Conservation (phyloP, 2,797 vertebrate genomes). For the Bufotes viridis region DNA sequence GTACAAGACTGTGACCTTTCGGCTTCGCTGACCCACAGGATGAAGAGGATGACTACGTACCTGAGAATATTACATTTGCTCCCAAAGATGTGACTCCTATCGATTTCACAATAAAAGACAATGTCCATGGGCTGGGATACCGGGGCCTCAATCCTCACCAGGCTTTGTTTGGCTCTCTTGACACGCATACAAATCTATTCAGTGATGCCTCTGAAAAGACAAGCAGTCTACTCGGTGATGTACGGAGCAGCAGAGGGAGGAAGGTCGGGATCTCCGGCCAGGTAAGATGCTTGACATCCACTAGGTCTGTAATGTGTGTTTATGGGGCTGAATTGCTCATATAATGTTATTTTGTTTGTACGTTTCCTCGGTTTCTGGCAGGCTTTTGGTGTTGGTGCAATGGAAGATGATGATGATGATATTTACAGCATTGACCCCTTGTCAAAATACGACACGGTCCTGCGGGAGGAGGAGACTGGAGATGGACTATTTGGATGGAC, state of each 20-base stretch:
- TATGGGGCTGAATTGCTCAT: not conserved
- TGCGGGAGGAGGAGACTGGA: slow-evolving; percentile 91
- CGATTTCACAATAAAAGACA: slow-evolving; percentile 83
- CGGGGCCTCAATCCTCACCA: slow-evolving; percentile 85
- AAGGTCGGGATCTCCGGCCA: slow-evolving; percentile 88
- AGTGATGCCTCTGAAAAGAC: slow-evolving; percentile 73
- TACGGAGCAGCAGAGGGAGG: slow-evolving; percentile 69
- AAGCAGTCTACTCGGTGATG: slow-evolving; percentile 76
- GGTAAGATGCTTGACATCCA: slow-evolving; percentile 70
- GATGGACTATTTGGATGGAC: slow-evolving; percentile 96
- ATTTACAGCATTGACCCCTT: slow-evolving; percentile 89
- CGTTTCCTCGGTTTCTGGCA: slow-evolving; percentile 62
- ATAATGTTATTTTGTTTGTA: not conserved
- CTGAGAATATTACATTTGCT: slow-evolving; percentile 90
- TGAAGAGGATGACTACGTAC: slow-evolving; percentile 86
- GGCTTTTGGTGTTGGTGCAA: slow-evolving; percentile 93
- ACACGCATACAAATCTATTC: slow-evolving; percentile 81
- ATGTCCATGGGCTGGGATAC: slow-evolving; percentile 89
- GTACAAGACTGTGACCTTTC: not conserved
- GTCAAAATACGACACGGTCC: slow-evolving; percentile 84
- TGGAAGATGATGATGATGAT: slow-evolving; percentile 95
- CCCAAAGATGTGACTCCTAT: slow-evolving; percentile 90
- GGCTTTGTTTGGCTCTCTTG: slow-evolving; percentile 76
- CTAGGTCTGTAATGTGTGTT: not conserved
- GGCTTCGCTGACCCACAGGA: slow-evolving; percentile 67